These are phyloP conservation scores for Rhopalosiphum padi DNA, from an alignment of 1,140 invertebrate genomes.

Conservation along the genomic window DNA sequence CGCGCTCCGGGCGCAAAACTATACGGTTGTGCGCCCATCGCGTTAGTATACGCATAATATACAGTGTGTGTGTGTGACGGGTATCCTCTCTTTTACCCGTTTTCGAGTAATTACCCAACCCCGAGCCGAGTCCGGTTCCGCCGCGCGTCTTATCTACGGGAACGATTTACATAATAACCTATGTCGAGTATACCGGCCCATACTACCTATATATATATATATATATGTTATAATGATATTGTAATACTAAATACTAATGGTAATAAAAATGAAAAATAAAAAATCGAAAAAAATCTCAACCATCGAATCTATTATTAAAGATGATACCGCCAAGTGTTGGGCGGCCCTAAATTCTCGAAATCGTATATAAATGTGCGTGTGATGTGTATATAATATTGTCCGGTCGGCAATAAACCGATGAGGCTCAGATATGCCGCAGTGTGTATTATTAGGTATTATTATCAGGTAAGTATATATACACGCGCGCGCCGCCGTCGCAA, in stretches of 20 bases:
- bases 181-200: not conserved
- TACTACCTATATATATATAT: not conserved
- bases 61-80: not conserved
- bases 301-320: conserved; percentile 42
- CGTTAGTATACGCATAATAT: not conserved
- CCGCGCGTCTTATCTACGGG: conserved; percentile 33
- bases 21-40: not conserved
- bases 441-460: not conserved
- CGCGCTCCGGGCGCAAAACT: conserved; percentile 31
- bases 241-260: conserved; percentile 10
- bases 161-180: conserved; percentile 46
- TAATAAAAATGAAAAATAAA: not conserved
- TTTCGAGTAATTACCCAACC: not conserved
- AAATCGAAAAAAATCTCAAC: not conserved
- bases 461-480: not conserved
- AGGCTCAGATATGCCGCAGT: not conserved
- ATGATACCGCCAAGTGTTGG: conserved; percentile 42
- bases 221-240: not conserved
- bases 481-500: not conserved
- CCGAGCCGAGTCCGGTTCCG: not conserved
- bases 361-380: conserved; percentile 2
- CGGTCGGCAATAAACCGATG: not conserved
- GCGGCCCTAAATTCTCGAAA: not conserved
- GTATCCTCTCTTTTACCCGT: not conserved
- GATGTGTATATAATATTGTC: conserved; percentile 17